phyloP scores from a whole-genome alignment of 92 coral and sea anemone genomes.

The Phenganax subtilis region DNA sequence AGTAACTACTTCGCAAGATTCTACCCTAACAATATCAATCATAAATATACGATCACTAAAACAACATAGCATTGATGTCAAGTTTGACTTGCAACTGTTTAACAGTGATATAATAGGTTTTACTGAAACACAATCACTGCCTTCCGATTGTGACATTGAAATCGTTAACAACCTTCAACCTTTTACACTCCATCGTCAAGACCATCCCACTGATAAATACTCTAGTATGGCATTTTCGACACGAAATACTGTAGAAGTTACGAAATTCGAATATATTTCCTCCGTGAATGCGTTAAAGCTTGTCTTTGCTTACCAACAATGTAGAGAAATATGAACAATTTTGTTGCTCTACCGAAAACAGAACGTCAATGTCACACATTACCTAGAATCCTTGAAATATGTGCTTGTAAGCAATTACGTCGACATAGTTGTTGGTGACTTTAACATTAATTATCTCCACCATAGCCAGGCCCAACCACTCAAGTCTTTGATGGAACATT shows the following conservation, averaged over 20 bases:
- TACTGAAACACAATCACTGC: slow-evolving; percentile 22
- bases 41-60: slow-evolving; percentile 45
- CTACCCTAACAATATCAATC: slow-evolving; percentile 7
- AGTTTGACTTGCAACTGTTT: background rate
- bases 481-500: slow-evolving; percentile 43
- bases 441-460: slow-evolving; percentile 47
- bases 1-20: background rate
- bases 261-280: background rate
- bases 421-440: background rate
- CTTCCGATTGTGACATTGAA: slow-evolving; percentile 32
- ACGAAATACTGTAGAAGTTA: slow-evolving; percentile 8
- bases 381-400: background rate
- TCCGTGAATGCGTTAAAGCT: background rate
- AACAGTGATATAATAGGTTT: slow-evolving; percentile 25
- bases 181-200: slow-evolving; percentile 4
- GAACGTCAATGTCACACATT: slow-evolving; percentile 7
- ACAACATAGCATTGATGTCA: slow-evolving; percentile 54
- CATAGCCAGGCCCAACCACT: slow-evolving; percentile 41
- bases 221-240: slow-evolving; percentile 1
- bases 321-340: slow-evolving; percentile 6
- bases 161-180: background rate
- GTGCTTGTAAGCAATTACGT: background rate
- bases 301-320: slow-evolving; percentile 4
- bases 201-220: slow-evolving; percentile 4
- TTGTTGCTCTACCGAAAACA: slow-evolving; percentile 18